These are phyloP conservation scores for Hirundo rustica DNA, from an alignment of 2,797 vertebrate species.

Conservation along the genomic window DNA sequence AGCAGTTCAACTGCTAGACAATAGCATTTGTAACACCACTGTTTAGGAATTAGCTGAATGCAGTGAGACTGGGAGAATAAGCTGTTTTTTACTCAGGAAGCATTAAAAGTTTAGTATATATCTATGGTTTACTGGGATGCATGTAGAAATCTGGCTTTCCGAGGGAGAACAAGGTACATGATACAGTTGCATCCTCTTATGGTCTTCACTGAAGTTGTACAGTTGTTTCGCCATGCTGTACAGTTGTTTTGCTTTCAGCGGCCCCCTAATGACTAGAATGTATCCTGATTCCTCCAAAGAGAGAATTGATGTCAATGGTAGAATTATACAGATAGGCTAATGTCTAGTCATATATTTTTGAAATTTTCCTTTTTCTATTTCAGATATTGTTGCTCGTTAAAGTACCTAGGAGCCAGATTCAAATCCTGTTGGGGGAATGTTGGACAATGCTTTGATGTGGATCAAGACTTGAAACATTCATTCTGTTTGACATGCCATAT, in stretches of 20 bases:
- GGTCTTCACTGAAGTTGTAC: neutral
- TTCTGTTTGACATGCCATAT: neutral
- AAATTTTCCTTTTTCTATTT: neutral
- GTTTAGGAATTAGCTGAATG: neutral
- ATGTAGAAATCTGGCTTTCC: neutral
- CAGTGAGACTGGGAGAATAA: neutral
- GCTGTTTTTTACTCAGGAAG: neutral
- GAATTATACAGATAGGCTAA: neutral
- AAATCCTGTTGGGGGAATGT: neutral
- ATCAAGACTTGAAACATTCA: neutral
- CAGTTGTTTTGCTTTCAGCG: neutral
- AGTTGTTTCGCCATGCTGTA: neutral
- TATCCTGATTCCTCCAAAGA: neutral
- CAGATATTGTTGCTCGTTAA: neutral
- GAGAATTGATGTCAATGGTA: neutral
- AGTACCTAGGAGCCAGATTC: neutral
- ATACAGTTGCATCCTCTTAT: neutral
- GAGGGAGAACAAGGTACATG: neutral
- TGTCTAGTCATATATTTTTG: neutral
- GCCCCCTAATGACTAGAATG: neutral
- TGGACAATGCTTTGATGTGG: neutral
- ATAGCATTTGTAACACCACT: neutral
- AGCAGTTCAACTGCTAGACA: neutral
- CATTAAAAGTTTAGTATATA: neutral
- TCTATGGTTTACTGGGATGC: neutral